Percentiles rank a stretch among this genome's conserved stretches.
Conservation (phyloP, 2,113 vertebrate species). For the Gnathonemus echidnorhynchus region DNA sequence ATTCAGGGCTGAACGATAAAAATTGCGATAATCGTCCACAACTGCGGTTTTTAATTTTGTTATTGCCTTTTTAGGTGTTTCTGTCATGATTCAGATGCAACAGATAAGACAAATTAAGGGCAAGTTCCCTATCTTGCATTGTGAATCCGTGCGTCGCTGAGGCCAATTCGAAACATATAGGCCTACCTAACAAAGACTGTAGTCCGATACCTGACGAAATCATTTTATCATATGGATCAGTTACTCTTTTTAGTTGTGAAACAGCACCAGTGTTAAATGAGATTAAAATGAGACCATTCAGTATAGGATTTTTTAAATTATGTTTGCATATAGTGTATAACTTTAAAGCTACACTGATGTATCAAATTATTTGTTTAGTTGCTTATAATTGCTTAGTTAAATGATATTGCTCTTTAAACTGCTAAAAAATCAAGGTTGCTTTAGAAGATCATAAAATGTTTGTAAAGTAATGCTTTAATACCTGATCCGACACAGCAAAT, state of each 20-base stretch:
- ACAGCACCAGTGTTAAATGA: not conserved
- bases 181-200: not conserved
- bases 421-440: not conserved
- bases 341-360: not conserved
- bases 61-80: not conserved
- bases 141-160: not conserved
- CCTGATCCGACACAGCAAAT: not conserved
- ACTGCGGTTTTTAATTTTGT: not conserved
- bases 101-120: not conserved
- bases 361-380: not conserved
- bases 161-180: not conserved
- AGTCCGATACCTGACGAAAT: not conserved
- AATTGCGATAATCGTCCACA: not conserved
- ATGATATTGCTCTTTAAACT: not conserved
- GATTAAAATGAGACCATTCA: not conserved
- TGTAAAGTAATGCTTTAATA: not conserved
- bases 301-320: not conserved
- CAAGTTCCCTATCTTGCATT: not conserved
- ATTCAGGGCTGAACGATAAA: not conserved
- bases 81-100: not conserved
- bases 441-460: not conserved
- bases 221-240: not conserved
- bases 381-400: not conserved
- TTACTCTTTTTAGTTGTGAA: not conserved
- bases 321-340: not conserved